A percentile compares a stretch with the other conserved stretches of the same genome.
Evolutionary conservation across 2,797 vertebrate genomes (phyloP).

Genomic region (Eidolon dupreanum): DNA sequence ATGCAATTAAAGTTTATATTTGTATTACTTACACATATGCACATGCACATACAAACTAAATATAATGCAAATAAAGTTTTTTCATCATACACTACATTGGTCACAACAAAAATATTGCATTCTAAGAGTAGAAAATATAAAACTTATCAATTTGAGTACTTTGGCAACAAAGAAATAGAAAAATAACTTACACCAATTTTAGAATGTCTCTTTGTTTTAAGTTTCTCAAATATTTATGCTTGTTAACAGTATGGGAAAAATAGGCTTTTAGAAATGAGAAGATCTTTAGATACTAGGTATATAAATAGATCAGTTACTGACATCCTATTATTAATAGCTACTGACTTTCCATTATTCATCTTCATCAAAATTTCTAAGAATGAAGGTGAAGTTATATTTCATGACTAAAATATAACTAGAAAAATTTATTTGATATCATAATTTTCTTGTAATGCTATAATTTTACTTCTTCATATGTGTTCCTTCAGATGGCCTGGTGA

Average conservation of each 20-base stretch:
- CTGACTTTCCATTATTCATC: background rate
- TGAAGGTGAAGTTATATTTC: background rate
- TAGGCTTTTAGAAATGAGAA: background rate
- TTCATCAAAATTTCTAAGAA: background rate
- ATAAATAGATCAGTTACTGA: background rate
- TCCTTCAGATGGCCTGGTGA: background rate
- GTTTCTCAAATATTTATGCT: background rate
- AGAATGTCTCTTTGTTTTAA: background rate
- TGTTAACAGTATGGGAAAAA: background rate
- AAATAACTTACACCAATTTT: background rate
- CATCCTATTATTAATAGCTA: background rate
- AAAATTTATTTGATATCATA: background rate
- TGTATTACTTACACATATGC: fast-evolving
- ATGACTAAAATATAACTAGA: background rate
- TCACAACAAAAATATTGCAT: background rate
- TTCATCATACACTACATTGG: background rate
- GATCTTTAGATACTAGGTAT: background rate
- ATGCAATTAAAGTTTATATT: background rate
- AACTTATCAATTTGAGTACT: background rate
- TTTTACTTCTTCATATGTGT: background rate
- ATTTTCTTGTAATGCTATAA: background rate
- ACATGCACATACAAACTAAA: background rate
- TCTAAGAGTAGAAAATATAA: background rate
- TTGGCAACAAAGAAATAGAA: background rate
- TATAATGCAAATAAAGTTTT: background rate